phyloP scores from a whole-genome alignment of 2,113 vertebrate species.

The Aythya baeri region DNA sequence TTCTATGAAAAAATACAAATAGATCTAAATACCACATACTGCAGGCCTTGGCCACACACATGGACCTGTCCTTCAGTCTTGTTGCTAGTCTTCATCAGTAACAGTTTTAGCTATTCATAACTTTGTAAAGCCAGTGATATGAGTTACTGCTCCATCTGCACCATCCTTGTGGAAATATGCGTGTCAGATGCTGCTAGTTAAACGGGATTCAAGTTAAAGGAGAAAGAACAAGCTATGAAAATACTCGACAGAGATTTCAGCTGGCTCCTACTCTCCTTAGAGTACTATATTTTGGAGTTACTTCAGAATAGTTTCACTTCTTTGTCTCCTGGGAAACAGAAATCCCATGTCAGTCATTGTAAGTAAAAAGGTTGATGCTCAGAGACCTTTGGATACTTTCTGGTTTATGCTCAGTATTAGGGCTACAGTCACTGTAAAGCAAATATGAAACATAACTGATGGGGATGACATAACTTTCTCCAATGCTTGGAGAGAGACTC shows the following conservation, averaged over 20 bases:
- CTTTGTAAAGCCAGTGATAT: slow-evolving; percentile 26
- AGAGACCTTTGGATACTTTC: neutral
- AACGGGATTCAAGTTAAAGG: slow-evolving; percentile 51
- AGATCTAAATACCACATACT: neutral
- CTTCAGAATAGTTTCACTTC: neutral
- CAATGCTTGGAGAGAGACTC: neutral
- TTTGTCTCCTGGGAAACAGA: neutral
- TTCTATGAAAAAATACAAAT: neutral
- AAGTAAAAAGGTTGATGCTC: neutral
- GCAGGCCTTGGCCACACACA: neutral
- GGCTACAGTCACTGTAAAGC: neutral
- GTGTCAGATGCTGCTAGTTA: slow-evolving; percentile 56
- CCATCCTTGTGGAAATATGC: slow-evolving; percentile 55
- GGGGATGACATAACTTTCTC: neutral
- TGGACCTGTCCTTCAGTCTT: neutral
- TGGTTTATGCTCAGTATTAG: neutral
- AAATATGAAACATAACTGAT: neutral
- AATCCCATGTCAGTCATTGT: neutral
- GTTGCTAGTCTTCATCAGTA: neutral
- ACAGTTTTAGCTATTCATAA: slow-evolving; percentile 23
- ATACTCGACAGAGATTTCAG: slow-evolving; percentile 8
- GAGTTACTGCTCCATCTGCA: slow-evolving; percentile 67
- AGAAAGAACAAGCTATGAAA: slow-evolving; percentile 55
- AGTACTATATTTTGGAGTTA: neutral
- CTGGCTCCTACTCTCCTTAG: neutral